Evolutionary conservation across 92 coral and sea anemone genomes (phyloP), one percentile per base, ranked within the genome.

Genomic region (Heteractis magnifica): DNA sequence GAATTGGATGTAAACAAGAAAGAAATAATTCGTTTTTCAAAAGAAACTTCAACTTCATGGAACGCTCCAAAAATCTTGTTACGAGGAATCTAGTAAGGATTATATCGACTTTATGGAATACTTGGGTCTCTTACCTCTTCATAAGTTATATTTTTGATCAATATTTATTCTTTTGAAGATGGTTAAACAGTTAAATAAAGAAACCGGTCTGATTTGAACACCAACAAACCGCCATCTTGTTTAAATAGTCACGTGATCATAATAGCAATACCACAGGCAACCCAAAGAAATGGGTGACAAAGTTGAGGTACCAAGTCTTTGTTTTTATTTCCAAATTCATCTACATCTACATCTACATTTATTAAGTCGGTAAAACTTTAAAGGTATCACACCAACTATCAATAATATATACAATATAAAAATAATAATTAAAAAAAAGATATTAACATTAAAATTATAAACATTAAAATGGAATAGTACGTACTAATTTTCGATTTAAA

Each of bases 151-250:
- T 75, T 34, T 58, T 41, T 79, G 23, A 34, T 79, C 14, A 34
- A 41, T 52, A 55, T 62, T 26, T 56, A 23, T n/a, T 56, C 48
- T 49, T 15, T 6, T 34, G n/a, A 79, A 34, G 44, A 76, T 23
- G 13, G 12, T 76, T 52, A 19, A 10, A 26, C 49, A 18, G 13
- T 20, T 50, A 51, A 52, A 55, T 20, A 76, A 76, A 75, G 78
- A 75, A 53, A 55, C 49, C 53, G 64, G 51, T 50, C 70, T 49
- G 48, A 68, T 18, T 12, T 48, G 49, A 49, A 51, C 51, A 26
- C 79, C 75, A 21, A 79, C 56, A 77, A 84, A 85, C 88, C 88
- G 88, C 88, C 88, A 85, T 85, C 75, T 85, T 85, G 83, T 85
- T 85, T 85, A 79, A 85, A 85, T 77, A 72, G 59, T 79, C 88